These are phyloP conservation scores for Sinodicranocentrus sp. DNA, from an alignment of 2,888 invertebrate species.

Conservation along the genomic window DNA sequence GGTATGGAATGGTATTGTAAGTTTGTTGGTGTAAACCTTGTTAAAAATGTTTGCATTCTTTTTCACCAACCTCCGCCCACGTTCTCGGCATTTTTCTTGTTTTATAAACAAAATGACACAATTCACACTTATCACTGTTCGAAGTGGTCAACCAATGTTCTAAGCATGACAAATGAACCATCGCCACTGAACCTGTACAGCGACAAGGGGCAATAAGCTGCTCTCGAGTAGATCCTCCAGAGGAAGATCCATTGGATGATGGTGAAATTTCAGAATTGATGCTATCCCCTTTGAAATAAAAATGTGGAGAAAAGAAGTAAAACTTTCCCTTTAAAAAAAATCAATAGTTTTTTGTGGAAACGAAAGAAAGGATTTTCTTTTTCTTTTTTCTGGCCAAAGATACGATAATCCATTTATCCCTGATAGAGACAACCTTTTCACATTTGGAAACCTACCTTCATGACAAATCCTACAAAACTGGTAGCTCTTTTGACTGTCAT, in stretches of 20 bases:
- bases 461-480: slow-evolving; percentile 76
- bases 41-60: neutral
- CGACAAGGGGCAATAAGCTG: slow-evolving; percentile 80
- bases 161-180: slow-evolving; percentile 80
- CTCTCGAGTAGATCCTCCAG: slow-evolving; percentile 76
- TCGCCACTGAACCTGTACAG: slow-evolving; percentile 80
- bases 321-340: neutral
- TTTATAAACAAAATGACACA: slow-evolving; percentile 79
- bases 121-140: slow-evolving; percentile 79
- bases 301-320: neutral
- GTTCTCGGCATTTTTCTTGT: slow-evolving; percentile 78
- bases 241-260: slow-evolving; percentile 19
- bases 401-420: slow-evolving; percentile 9
- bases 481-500: slow-evolving; percentile 63
- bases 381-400: neutral
- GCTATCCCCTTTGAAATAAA: slow-evolving; percentile 64
- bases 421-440: neutral
- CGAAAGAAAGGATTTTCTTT: neutral
- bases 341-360: too few relatives aligned
- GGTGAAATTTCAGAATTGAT: slow-evolving; percentile 47
- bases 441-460: slow-evolving; percentile 64
- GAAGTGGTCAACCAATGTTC: slow-evolving; percentile 80
- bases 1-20: too few relatives aligned
- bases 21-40: neutral
- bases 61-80: slow-evolving; percentile 78